These are phyloP conservation scores for Pristionchus exspectatus DNA, from an alignment of 2,888 invertebrate species.

Conservation along the genomic window DNA sequence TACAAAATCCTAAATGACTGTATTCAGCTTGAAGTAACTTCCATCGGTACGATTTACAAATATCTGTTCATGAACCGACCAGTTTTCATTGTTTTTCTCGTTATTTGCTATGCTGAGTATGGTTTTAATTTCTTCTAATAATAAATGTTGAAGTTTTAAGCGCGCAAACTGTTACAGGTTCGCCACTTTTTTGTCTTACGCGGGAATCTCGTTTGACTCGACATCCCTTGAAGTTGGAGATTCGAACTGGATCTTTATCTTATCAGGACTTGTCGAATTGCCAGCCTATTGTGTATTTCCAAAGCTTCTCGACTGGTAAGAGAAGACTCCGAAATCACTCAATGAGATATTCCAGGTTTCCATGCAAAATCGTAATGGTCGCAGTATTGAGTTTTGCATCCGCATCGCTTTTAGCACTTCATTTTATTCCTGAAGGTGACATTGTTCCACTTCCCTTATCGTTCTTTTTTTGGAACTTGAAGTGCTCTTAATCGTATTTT, in stretches of 20 bases:
- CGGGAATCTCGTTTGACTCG: not conserved
- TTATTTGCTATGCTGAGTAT: not conserved
- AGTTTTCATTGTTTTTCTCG: not conserved
- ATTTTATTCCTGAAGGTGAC: not conserved
- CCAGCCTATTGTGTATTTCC: conserved; percentile 31
- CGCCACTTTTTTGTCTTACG: not conserved
- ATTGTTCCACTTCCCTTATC: not conserved
- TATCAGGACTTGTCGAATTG: conserved; percentile 43
- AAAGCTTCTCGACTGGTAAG: conserved; percentile 6
- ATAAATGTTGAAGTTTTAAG: too few relatives aligned
- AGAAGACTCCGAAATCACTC: too few relatives aligned
- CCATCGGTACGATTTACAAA: not conserved
- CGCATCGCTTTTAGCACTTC: not conserved
- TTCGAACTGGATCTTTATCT: conserved; percentile 40
- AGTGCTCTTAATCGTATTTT: not conserved
- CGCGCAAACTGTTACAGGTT: too few relatives aligned
- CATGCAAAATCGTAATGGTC: not conserved
- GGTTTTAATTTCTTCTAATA: not conserved
- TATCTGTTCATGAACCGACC: not conserved
- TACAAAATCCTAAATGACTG: not conserved
- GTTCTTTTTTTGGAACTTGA: not conserved
- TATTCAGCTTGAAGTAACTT: not conserved
- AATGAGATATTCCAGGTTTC: not conserved
- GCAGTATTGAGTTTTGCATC: not conserved
- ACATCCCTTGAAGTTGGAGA: not conserved